Evolutionary conservation across 2,113 vertebrate species (phyloP).

Genomic region (Caranx ignobilis): DNA sequence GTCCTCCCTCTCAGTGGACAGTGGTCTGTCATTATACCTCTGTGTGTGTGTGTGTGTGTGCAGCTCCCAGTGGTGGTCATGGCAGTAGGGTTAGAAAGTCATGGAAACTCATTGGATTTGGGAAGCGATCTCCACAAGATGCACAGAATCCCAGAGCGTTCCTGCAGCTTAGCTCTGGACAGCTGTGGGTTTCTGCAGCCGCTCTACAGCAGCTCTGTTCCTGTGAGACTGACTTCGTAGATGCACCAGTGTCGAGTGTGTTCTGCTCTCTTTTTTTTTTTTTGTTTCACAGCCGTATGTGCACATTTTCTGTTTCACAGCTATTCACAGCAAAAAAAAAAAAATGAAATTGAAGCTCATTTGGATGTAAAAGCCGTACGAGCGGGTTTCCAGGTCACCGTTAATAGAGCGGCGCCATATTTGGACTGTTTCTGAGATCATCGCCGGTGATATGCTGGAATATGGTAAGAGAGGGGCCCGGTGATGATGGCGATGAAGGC

Average conservation of each 20-base stretch:
- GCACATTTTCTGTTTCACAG: slow-evolving; percentile 33
- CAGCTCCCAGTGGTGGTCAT: neutral
- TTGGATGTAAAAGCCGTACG: slow-evolving; percentile 17
- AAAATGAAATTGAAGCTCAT: slow-evolving; percentile 39
- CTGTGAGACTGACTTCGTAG: slow-evolving; percentile 26
- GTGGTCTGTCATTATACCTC: neutral
- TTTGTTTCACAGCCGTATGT: neutral
- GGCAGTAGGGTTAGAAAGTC: neutral
- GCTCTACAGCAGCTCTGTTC: neutral
- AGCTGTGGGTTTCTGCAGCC: neutral
- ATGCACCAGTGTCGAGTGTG: neutral
- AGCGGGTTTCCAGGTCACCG: slow-evolving; percentile 49
- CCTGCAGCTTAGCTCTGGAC: neutral
- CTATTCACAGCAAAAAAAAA: slow-evolving; percentile 1
- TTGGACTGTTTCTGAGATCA: slow-evolving; percentile 51
- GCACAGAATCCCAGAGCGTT: neutral
- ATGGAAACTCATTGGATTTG: neutral
- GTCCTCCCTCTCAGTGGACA: neutral
- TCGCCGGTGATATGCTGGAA: slow-evolving; percentile 32
- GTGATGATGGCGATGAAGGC: slow-evolving; percentile 60
- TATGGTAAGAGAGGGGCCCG: slow-evolving; percentile 44
- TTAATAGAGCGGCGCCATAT: slow-evolving; percentile 39
- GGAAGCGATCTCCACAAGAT: neutral
- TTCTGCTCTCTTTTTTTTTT: neutral
- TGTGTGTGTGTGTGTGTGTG: neutral